phyloP scores from a whole-genome alignment of 2,797 vertebrate genomes.

The Catharus ustulatus region DNA sequence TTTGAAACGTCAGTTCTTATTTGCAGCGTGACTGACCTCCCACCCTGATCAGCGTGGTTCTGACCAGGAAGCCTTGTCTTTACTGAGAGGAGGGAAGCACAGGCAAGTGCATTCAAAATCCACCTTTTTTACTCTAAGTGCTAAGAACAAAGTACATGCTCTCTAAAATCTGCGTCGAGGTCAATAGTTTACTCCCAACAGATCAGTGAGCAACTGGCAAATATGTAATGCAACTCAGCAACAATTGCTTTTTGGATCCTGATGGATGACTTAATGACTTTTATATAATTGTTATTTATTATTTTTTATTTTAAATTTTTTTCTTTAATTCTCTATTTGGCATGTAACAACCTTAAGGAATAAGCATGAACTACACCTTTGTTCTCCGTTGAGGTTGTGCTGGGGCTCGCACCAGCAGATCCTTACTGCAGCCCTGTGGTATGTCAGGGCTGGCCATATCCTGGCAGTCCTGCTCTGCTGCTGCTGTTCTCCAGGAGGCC shows the following conservation, averaged over 20 bases:
- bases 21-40: constrained; percentile 20
- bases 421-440: neutral
- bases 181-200: neutral
- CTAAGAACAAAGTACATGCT: neutral
- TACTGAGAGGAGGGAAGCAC: neutral
- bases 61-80: neutral
- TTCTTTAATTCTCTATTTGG: neutral
- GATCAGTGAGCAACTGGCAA: neutral
- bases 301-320: neutral
- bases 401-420: neutral
- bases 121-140: neutral
- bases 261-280: neutral
- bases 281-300: neutral
- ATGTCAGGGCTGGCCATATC: neutral
- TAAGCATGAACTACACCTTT: neutral
- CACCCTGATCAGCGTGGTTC: neutral
- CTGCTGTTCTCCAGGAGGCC: neutral
- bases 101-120: neutral
- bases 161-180: neutral
- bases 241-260: neutral
- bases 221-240: neutral
- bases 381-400: neutral
- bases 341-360: neutral
- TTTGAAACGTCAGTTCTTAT: constrained; percentile 9
- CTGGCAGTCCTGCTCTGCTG: neutral